Conservation (phyloP, 2,888 invertebrate species). For the Hirtodrosophila trivittata region DNA sequence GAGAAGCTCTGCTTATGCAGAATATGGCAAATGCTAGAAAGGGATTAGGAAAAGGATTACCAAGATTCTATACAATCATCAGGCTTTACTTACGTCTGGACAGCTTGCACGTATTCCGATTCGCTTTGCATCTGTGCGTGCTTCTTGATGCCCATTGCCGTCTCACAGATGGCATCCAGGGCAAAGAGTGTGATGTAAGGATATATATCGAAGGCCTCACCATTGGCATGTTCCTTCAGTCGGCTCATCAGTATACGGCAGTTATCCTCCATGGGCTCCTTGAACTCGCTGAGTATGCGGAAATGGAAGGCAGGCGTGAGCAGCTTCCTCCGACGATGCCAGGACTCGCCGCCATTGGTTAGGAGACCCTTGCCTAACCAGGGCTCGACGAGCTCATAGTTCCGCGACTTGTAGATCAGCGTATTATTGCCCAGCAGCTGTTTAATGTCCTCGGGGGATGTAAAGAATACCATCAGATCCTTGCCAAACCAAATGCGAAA, state of each 20-base stretch:
- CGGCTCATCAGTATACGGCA: slow-evolving; percentile 85
- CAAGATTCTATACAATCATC: no score
- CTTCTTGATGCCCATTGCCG: slow-evolving; percentile 92
- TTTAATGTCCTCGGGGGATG: slow-evolving; percentile 79
- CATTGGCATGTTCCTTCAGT: slow-evolving; percentile 82
- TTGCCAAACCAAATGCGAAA: slow-evolving; percentile 83
- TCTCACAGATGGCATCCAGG: slow-evolving; percentile 85
- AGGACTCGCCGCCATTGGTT: slow-evolving; percentile 84
- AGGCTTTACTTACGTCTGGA: slow-evolving; percentile 89
- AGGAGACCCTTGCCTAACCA: slow-evolving; percentile 82
- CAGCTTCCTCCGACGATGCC: slow-evolving; percentile 89
- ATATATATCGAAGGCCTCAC: slow-evolving; percentile 86
- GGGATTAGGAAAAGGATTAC: background rate
- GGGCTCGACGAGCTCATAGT: slow-evolving; percentile 71
- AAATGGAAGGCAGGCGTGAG: slow-evolving; percentile 92
- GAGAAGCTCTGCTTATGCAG: slow-evolving; percentile 80
- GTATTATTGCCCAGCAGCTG: slow-evolving; percentile 75
- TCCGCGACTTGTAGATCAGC: slow-evolving; percentile 75
- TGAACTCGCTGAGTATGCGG: slow-evolving; percentile 89
- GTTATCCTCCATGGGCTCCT: slow-evolving; percentile 89
- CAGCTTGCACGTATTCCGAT: slow-evolving; percentile 89
- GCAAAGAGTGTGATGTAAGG: slow-evolving; percentile 85
- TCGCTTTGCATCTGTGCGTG: slow-evolving; percentile 88
- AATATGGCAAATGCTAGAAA: slow-evolving; percentile 76
- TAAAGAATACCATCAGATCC: slow-evolving; percentile 80